These are phyloP conservation scores for Hafferia zeledoni DNA, from an alignment of 2,797 vertebrate genomes.

Conservation along the genomic window DNA sequence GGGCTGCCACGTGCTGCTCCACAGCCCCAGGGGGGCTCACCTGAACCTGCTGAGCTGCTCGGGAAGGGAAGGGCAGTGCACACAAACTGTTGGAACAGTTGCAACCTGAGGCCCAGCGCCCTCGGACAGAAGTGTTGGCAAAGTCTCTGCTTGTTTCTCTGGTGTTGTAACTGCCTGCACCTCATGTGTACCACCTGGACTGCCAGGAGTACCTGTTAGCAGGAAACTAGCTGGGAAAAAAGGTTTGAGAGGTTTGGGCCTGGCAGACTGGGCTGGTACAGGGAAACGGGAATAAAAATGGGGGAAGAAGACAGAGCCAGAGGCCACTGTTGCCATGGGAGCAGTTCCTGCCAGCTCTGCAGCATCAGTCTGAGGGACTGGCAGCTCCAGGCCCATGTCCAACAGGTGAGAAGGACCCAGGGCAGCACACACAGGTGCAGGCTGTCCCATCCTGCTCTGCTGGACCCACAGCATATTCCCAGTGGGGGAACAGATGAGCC, in stretches of 20 bases:
- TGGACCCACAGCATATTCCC: not conserved
- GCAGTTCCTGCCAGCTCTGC: not conserved
- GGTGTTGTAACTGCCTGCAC: not conserved
- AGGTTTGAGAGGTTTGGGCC: not conserved
- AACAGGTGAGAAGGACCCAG: not conserved
- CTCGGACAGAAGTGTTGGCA: not conserved
- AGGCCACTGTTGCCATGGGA: accelerated
- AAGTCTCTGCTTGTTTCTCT: not conserved
- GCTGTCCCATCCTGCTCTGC: not conserved
- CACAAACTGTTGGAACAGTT: accelerated
- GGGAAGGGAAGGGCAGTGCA: not conserved
- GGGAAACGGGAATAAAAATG: accelerated
- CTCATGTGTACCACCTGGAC: accelerated
- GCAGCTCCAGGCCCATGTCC: not conserved
- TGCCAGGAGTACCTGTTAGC: not conserved
- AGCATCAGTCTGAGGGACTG: not conserved
- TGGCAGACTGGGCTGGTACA: not conserved
- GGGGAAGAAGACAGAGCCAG: not conserved
- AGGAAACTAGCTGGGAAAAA: not conserved
- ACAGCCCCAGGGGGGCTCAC: not conserved
- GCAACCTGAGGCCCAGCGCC: accelerated
- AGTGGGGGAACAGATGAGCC: accelerated
- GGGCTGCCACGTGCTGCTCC: not conserved
- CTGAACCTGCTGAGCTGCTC: not conserved
- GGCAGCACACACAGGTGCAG: not conserved